Evolutionary conservation across 1,140 invertebrate species (phyloP).

Genomic region (Cyphomyrmex costatus): DNA sequence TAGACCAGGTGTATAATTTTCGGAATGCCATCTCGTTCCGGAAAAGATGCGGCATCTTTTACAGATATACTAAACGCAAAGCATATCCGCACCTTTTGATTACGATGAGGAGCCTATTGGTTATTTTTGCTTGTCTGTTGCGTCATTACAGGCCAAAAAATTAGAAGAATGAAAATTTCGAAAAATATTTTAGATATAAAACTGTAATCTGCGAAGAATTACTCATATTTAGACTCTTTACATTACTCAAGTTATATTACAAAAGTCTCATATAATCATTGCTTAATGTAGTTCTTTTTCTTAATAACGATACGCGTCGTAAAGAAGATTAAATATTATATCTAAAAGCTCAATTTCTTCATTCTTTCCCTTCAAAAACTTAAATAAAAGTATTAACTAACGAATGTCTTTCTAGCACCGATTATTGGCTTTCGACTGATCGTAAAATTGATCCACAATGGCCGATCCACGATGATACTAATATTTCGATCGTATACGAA

Average conservation of each 20-base stretch:
- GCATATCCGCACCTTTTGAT: conserved; percentile 2
- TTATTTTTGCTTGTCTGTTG: neutral
- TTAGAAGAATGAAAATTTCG: neutral
- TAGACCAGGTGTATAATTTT: conserved; percentile 31
- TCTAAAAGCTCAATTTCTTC: neutral
- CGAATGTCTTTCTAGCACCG: neutral
- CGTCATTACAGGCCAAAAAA: neutral
- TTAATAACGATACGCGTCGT: neutral
- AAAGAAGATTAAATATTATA: neutral
- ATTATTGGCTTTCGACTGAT: neutral
- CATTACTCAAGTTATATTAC: neutral
- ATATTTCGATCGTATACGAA: conserved; percentile 15
- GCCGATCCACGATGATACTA: neutral
- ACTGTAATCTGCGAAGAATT: neutral
- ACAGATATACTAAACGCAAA: conserved; percentile 2
- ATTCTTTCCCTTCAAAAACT: neutral
- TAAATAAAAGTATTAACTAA: conserved; percentile 20
- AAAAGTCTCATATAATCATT: neutral
- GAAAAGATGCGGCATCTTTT: conserved; percentile 1
- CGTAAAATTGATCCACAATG: neutral
- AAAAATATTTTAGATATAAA: neutral
- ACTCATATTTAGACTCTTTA: neutral
- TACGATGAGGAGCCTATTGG: conserved; percentile 13
- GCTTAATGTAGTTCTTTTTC: neutral
- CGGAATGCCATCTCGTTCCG: conserved; percentile 32